Base-by-base conservation (phyloP, 2,797 vertebrate species). In the Pogoniulus pusillus region DNA sequence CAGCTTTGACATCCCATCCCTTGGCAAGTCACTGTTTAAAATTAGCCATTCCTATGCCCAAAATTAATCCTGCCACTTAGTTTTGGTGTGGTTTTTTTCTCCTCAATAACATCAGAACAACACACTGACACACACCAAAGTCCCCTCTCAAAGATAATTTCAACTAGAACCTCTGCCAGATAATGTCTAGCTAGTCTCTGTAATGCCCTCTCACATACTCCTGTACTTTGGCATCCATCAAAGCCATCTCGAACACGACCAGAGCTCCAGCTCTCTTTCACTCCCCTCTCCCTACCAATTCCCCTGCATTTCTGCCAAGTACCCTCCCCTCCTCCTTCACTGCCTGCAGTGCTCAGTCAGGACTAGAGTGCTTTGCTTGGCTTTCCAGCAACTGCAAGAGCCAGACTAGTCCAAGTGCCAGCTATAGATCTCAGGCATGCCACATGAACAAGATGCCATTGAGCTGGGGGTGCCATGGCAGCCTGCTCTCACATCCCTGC, bases 311-410 rank as follows among this genome's bases (percentile, higher is more conserved):
- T 91, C 73, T 59, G 27, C 26, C 10, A 2, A 34, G 23, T 4
- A 29, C n/a, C 14, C 17, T 57, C 9, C 13, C 4, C 39, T 85
- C 15, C 51, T 74, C 41, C n/a, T n/a, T n/a, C n/a, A 12, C 2
- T 0, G 1, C 20, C 2, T 74, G 32, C 29, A 53, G 27, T 2
- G 10, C 3, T 4, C 2, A 0, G 35, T 41, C 45, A 43, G 37
- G 34, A 65, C 41, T 14, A 10, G 14, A 65, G 7, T 12, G 41
- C 49, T 80, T 54, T 24, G 22, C 32, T 23, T 41, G 32, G 12
- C 49, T 66, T 85, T n/a, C 43, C 54, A 90, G 60, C 23, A 75
- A n/a, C 5, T 68, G 8, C 54, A 73, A 84, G 27, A 83, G 54
- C 23, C 57, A 63, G 30, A 34, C 16, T n/a, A 18, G 26, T 49